Evolutionary conservation across 2,797 vertebrate genomes (phyloP).

Genomic region (Lagorchestes hirsutus): DNA sequence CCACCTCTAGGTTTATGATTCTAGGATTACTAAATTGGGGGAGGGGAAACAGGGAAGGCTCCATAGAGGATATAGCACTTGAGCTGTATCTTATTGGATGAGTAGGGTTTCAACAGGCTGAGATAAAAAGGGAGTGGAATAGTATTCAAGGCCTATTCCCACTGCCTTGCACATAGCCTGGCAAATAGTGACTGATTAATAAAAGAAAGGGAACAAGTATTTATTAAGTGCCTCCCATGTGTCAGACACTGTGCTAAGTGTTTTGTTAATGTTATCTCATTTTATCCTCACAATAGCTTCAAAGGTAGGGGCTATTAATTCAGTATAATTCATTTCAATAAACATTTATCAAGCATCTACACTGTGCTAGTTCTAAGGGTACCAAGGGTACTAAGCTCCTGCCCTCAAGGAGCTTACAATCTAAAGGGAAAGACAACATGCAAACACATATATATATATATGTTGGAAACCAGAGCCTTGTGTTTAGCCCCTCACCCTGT

Average conservation of each 20-base stretch:
- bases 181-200: not conserved
- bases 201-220: not conserved
- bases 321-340: not conserved
- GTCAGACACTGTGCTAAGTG: not conserved
- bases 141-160: not conserved
- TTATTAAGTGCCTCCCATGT: not conserved
- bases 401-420: not conserved
- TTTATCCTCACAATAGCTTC: not conserved
- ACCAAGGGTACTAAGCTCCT: not conserved
- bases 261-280: not conserved
- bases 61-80: not conserved
- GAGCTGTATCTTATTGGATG: not conserved
- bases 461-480: too few relatives aligned
- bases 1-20: not conserved
- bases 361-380: not conserved
- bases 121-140: not conserved
- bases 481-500: too few relatives aligned
- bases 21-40: not conserved
- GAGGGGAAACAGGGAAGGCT: not conserved
- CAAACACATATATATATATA: not conserved
- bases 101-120: not conserved
- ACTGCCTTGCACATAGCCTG: not conserved
- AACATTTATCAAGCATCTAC: not conserved
- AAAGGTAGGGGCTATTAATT: not conserved
- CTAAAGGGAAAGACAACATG: not conserved